Conservation (phyloP, 1,140 invertebrate genomes). For the Aphelenchoides avenae region DNA sequence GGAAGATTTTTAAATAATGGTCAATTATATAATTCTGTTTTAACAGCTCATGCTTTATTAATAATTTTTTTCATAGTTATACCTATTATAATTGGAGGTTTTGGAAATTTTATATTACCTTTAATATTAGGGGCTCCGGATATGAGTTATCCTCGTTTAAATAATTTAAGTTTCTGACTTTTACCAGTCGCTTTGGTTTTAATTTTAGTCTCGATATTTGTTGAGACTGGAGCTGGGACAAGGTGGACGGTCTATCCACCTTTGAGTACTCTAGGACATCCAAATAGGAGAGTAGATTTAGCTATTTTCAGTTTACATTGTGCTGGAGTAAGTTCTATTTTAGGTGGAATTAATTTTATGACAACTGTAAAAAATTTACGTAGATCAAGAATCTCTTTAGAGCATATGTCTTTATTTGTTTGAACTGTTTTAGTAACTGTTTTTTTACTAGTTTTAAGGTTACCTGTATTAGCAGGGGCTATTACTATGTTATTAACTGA, state of each 20-base stretch:
- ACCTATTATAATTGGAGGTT: conserved; percentile 73
- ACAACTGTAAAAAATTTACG: conserved; percentile 61
- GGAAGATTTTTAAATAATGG: conserved; percentile 67
- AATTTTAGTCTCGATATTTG: conserved; percentile 65
- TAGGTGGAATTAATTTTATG: conserved; percentile 49
- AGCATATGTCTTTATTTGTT: conserved; percentile 65
- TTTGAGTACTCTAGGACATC: conserved; percentile 65
- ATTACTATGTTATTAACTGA: conserved; percentile 72
- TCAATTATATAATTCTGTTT: conserved; percentile 71
- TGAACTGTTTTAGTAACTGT: conserved; percentile 71
- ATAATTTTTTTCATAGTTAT: conserved; percentile 78
- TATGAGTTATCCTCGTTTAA: conserved; percentile 73
- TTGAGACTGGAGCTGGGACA: conserved; percentile 66
- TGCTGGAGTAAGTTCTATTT: conserved; percentile 44
- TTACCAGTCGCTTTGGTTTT: conserved; percentile 67
- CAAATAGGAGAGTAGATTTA: conserved; percentile 58
- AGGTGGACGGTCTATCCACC: conserved; percentile 71
- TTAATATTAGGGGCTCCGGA: conserved; percentile 70
- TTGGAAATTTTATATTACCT: conserved; percentile 73
- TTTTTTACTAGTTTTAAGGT: conserved; percentile 67
- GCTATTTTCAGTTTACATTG: conserved; percentile 45
- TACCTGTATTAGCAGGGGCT: conserved; percentile 71
- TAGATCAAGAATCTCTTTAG: conserved; percentile 60
- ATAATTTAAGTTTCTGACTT: conserved; percentile 75
- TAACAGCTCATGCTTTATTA: conserved; percentile 71